Conservation (phyloP, 2,113 vertebrate species). For the Percopsis transmontana region DNA sequence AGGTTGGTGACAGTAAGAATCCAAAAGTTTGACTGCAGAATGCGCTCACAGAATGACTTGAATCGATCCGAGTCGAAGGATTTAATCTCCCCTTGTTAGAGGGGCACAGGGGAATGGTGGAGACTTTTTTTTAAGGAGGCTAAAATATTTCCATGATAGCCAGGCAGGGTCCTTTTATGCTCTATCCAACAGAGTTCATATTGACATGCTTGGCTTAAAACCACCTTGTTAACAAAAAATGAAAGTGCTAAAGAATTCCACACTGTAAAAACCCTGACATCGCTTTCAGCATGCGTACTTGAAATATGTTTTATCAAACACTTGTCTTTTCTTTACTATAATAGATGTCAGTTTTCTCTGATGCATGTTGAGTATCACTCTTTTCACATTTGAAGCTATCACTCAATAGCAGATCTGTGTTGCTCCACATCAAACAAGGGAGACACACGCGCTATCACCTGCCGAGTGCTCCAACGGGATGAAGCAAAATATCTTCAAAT, state of each 20-base stretch:
- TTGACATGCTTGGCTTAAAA: slow-evolving; percentile 98
- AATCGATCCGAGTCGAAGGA: slow-evolving; percentile 45
- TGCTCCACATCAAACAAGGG: slow-evolving; percentile 95
- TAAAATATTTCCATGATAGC: slow-evolving; percentile 88
- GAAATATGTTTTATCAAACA: slow-evolving; percentile 92
- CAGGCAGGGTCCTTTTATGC: slow-evolving; percentile 85
- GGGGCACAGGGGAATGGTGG: slow-evolving; percentile 81
- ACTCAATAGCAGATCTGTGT: slow-evolving; percentile 94
- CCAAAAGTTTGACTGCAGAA: slow-evolving; percentile 42
- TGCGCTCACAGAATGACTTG: slow-evolving; percentile 42
- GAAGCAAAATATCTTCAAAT: slow-evolving; percentile 99
- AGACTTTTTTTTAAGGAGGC: slow-evolving; percentile 84
- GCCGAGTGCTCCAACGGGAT: slow-evolving; percentile 95
- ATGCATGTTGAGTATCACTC: slow-evolving; percentile 89
- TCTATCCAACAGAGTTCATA: slow-evolving; percentile 94
- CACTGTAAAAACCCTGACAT: slow-evolving; percentile 92
- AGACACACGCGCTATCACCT: slow-evolving; percentile 90
- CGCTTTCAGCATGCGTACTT: slow-evolving; percentile 84
- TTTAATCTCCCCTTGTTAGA: slow-evolving; percentile 65
- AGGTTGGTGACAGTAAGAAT: neutral
- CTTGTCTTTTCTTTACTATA: slow-evolving; percentile 98
- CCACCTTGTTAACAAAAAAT: slow-evolving; percentile 95
- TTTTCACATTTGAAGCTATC: slow-evolving; percentile 94
- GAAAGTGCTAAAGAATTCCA: slow-evolving; percentile 63
- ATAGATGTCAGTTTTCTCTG: slow-evolving; percentile 98